Percentiles rank a stretch among this genome's conserved stretches.
Conservation (phyloP, 1,140 invertebrate genomes). For the Mylabris phalerata region DNA sequence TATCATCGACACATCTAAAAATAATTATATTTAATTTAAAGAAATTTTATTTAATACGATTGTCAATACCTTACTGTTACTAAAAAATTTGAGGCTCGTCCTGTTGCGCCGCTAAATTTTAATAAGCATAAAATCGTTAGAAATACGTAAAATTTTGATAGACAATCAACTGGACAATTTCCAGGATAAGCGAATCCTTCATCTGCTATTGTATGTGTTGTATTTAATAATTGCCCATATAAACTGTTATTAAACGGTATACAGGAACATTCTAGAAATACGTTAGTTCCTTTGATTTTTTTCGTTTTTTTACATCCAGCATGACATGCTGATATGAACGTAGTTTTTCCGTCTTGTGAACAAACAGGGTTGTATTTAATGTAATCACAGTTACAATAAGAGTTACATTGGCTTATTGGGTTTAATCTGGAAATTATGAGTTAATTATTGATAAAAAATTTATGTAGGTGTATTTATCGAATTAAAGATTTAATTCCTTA, state of each 20-base stretch:
- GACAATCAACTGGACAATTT: conserved; percentile 60
- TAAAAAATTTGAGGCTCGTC: conserved; percentile 60
- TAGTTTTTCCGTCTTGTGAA: conserved; percentile 48
- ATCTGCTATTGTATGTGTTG: not conserved
- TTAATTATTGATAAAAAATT: not conserved
- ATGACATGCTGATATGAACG: conserved; percentile 65
- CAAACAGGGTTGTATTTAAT: conserved; percentile 65
- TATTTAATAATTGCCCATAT: not conserved
- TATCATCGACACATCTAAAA: conserved; percentile 59
- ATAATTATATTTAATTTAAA: conserved; percentile 3
- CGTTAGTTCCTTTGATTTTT: conserved; percentile 31
- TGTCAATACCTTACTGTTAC: conserved; percentile 51
- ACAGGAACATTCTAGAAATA: conserved; percentile 53
- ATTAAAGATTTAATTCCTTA: conserved; percentile 1
- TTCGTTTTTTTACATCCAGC: conserved; percentile 53
- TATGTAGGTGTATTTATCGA: not conserved
- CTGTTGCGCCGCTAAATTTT: conserved; percentile 60
- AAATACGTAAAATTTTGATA: conserved; percentile 58
- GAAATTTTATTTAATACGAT: not conserved
- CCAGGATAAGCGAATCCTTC: conserved; percentile 50
- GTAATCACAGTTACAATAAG: conserved; percentile 57
- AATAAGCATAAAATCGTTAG: conserved; percentile 59
- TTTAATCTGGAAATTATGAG: conserved; percentile 37
- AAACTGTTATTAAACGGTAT: conserved; percentile 32
- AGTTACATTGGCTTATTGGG: conserved; percentile 51